Evolutionary conservation across 1,140 invertebrate species (phyloP), one percentile per base, ranked within the genome.

Genomic region (Carcinoscorpius rotundicauda): DNA sequence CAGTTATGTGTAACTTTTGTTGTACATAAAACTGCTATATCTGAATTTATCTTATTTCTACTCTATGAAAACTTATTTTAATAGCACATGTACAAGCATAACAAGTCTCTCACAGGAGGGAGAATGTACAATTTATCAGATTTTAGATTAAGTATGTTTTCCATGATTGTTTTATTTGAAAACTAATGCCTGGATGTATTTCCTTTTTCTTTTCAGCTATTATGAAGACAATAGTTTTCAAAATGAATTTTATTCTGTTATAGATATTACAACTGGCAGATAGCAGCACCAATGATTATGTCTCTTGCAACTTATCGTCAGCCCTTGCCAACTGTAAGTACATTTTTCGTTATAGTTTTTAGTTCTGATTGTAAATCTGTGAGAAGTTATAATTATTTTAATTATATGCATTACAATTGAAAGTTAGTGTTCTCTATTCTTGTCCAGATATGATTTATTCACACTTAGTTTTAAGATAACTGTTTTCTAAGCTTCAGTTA

Each of bases 201-300:
- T 59, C 6, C 29, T 59, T 59, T 49, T 48, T 59, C 29, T 29
- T 29, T 29, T 29, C 29, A 29, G 29, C 29, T 29, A 29, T 0
- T 29, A 29, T 29, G 29, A 29, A 29, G 29, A 29, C 29, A 29
- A 29, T 29, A 48, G 50, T 58, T 58, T 49, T 58, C 50, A 29
- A 9, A 11, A 11, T 52, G 58, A 62, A n/a, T 62, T 52, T n/a
- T n/a, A 68, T 67, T 61, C 68, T 70, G 53, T 57, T 56, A 29
- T 61, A 79, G 78, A 59, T 81, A 73, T 70, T 89, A 92, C 78
- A 91, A 87, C 73, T 97, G 93, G 92, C 77, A 84, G 63, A 85
- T 86, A 57, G 93, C 93, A 66, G 87, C 86, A 66, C 89, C 93
- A 9, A 86, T 94, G 71, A 82, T 98, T 66, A 83, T 96, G 72